A percentile compares a stretch with the other conserved stretches of the same genome.
phyloP scores from a whole-genome alignment of 2,113 vertebrate species.

The Brachyhypopomus gauderio region DNA sequence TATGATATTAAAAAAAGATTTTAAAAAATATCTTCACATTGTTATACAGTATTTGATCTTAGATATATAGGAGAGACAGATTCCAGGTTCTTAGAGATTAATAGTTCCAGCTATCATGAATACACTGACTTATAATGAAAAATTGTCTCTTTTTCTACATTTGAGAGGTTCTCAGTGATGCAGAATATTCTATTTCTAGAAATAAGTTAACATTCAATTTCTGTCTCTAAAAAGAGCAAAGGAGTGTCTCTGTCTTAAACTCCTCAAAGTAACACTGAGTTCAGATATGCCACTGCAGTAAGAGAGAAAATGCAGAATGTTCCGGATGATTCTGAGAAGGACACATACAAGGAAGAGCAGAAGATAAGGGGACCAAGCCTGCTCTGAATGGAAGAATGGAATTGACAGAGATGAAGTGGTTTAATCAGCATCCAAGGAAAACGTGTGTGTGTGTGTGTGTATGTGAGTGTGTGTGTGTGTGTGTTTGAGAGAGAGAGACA shows the following conservation, averaged over 20 bases:
- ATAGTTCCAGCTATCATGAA: too few relatives aligned
- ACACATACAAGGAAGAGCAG: conserved; percentile 31
- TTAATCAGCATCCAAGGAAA: conserved; percentile 55
- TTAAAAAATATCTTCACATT: neutral
- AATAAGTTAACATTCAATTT: neutral
- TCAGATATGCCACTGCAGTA: conserved; percentile 11
- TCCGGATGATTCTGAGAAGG: conserved; percentile 17
- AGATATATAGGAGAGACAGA: too few relatives aligned
- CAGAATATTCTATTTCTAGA: neutral
- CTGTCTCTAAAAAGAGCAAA: conserved; percentile 6
- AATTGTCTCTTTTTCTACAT: neutral
- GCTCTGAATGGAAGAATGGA: conserved; percentile 40
- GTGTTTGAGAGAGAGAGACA: conserved; percentile 15
- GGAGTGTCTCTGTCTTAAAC: neutral
- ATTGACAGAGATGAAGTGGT: conserved; percentile 59
- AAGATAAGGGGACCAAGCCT: conserved; percentile 26
- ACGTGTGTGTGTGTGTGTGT: neutral
- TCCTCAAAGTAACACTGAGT: conserved; percentile 12
- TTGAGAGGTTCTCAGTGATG: too few relatives aligned
- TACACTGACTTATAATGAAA: too few relatives aligned
- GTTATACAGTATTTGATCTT: neutral
- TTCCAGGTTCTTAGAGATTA: too few relatives aligned
- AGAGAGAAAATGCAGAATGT: conserved; percentile 1
- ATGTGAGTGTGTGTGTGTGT: too few relatives aligned
- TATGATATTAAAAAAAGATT: neutral